Conservation (phyloP, 2,888 invertebrate species). For the Podotricha telesiphe region DNA sequence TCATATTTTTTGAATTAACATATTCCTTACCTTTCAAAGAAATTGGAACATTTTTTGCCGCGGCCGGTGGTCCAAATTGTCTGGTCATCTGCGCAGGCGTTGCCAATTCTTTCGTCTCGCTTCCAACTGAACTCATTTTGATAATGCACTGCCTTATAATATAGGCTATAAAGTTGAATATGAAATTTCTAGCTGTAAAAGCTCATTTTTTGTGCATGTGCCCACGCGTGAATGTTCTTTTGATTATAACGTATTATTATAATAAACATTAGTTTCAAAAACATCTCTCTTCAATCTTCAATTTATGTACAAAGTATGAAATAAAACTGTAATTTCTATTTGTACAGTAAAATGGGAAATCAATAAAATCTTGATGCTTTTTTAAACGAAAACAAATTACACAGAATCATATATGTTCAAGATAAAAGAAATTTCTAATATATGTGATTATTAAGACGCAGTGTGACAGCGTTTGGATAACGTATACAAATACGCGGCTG, state of each 20-base stretch:
- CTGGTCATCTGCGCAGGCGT: slow-evolving; percentile 41
- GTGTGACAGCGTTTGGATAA: no score
- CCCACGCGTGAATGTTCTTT: slow-evolving; percentile 20
- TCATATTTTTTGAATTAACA: slow-evolving; percentile 21
- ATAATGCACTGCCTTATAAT: slow-evolving; percentile 24
- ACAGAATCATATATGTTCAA: no score
- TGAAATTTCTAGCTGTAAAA: not conserved
- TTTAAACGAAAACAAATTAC: no score
- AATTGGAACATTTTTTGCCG: slow-evolving; percentile 27
- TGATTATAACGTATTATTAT: slow-evolving; percentile 11
- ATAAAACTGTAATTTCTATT: not conserved
- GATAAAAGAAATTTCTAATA: no score
- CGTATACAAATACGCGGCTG: no score
- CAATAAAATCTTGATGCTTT: no score
- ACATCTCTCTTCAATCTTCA: not conserved
- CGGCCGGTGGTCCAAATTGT: slow-evolving; percentile 41
- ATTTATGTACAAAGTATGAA: not conserved
- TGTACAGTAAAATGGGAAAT: no score
- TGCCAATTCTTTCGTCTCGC: slow-evolving; percentile 48
- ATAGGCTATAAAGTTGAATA: not conserved
- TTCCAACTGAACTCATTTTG: slow-evolving; percentile 23
- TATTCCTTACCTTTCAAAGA: slow-evolving; percentile 1
- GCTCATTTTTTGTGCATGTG: slow-evolving; percentile 17
- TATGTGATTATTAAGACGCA: no score
- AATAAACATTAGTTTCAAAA: not conserved